Conservation (phyloP, 2,113 vertebrate species). For the Spea bombifrons region DNA sequence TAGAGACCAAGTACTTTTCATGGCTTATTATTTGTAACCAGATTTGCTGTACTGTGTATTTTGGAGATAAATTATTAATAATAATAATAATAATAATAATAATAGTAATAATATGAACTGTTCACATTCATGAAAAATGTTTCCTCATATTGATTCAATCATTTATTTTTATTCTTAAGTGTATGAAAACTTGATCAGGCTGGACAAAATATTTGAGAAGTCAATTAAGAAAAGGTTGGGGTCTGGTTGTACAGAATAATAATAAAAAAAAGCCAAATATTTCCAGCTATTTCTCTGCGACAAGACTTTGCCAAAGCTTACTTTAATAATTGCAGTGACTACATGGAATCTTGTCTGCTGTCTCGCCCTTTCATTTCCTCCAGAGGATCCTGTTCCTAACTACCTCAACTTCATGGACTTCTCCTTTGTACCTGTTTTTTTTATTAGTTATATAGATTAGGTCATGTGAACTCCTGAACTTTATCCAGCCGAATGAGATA, state of each 20-base stretch:
- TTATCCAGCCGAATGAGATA: constrained; percentile 6
- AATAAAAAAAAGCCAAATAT: neutral
- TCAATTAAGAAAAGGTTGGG: neutral
- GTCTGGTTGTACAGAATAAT: neutral
- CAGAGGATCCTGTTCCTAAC: constrained; percentile 32
- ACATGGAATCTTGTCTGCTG: constrained; percentile 29
- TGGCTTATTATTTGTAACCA: too few species aligned
- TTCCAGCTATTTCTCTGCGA: constrained; percentile 1
- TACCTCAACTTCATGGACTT: constrained; percentile 7
- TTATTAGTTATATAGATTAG: constrained; percentile 38
- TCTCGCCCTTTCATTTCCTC: constrained; percentile 42
- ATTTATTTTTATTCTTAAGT: too few species aligned
- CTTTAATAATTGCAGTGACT: constrained; percentile 27
- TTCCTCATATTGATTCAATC: neutral
- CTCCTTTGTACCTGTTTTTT: constrained; percentile 33
- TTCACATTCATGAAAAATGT: neutral
- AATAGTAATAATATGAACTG: too few species aligned
- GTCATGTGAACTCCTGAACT: constrained; percentile 44
- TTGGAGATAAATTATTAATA: too few species aligned
- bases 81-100: too few species aligned
- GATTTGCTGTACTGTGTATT: too few species aligned
- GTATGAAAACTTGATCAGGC: too few species aligned
- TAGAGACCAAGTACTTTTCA: too few species aligned
- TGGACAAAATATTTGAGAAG: neutral
- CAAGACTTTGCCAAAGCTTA: constrained; percentile 12